These are phyloP conservation scores for Baryphthengus martii DNA, from an alignment of 2,113 vertebrate genomes.

Conservation along the genomic window DNA sequence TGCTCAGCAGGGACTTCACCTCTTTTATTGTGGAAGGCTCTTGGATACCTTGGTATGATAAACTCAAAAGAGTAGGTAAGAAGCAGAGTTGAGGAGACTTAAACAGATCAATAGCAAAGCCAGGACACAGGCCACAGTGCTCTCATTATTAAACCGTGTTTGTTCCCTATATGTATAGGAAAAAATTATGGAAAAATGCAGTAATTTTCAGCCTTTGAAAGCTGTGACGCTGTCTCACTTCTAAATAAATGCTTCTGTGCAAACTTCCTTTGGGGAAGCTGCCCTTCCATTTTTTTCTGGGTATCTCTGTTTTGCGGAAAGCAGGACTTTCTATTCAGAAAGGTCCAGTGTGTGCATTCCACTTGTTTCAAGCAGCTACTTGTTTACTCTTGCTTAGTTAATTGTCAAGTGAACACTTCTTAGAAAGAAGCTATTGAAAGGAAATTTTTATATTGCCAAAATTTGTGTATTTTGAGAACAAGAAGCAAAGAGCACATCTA, in stretches of 20 bases:
- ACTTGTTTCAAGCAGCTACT: background rate
- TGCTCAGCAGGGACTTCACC: background rate
- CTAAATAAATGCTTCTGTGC: background rate
- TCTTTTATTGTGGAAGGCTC: background rate
- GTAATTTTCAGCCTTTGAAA: background rate
- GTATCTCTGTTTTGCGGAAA: background rate
- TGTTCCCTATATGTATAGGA: rapidly evolving
- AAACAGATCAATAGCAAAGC: background rate
- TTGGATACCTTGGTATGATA: background rate
- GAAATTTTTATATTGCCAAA: background rate
- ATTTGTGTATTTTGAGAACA: background rate
- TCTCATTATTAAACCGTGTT: background rate
- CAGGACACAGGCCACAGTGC: background rate
- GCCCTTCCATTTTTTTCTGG: background rate
- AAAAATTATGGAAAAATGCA: background rate
- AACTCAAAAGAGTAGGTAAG: background rate
- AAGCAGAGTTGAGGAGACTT: background rate
- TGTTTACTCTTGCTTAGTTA: background rate
- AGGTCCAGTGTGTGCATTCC: background rate
- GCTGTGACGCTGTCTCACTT: background rate
- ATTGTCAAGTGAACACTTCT: background rate
- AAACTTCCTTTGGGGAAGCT: background rate
- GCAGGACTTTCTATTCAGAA: background rate
- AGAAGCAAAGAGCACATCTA: background rate
- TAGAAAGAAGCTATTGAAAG: background rate